Base-by-base conservation (phyloP, 2,888 invertebrate species). In the Apamea anceps region DNA sequence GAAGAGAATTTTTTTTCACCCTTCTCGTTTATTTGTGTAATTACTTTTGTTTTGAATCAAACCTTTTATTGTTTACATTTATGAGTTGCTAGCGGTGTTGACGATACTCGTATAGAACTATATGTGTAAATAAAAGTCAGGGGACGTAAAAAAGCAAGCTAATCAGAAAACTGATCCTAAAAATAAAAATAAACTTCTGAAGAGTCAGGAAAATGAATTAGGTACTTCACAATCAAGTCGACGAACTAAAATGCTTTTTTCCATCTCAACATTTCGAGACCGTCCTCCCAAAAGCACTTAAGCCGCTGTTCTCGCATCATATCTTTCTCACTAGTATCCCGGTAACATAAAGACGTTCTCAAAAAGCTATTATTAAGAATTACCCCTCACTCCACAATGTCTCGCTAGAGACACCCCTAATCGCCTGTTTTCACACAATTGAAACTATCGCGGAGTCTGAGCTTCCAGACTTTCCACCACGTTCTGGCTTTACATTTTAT, bases 361-460 rank as follows among this genome's bases (percentile, higher is more conserved):
- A 77, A 80, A 80, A 78, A 57, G 57, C 72, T 76, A 88, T 87
- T 89, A 84, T 87, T 84, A 75, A 88, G 80, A 73, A 80, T 87
- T 84, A 89, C 88, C 85, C 65, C 78, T 75, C 54, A 7, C 62
- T 67, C 84, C 76, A 63, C 74, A 73, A 78, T 57, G 74, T 70
- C 78, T 28, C 86, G 71, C 89, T 48, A 51, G 89, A 78, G 80
- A 80, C 76, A 71, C n/a, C 75, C 87, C 75, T 80, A 82, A 86
- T 80, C 88, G 88, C 45, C 77, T 85, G 86, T 86, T 88, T 86
- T 86, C 79, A 82, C 82, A 85, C 85, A 88, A 86, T 85, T 88
- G 88, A 85, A 85, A 85, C 85, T 85, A 86, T 76, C 81, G 75
- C 66, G 37, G 67, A 25, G 54, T 68, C 68, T 72, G 65, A 75